phyloP scores from a whole-genome alignment of 2,113 vertebrate species.

The crab-eating macaque (Macaca fascicularis) region T2T-MFA8v1.1 NC_088377.1:89485501-89486000 shows the following conservation, averaged over 20 bases:
- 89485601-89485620: neutral
- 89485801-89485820: too few relatives aligned
- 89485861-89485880: neutral
- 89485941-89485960: neutral
- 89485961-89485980: neutral
- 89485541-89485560: neutral
- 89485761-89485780: neutral
- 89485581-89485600: neutral
- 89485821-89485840: neutral
- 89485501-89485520: conserved; percentile 40
- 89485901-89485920: neutral
- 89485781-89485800: neutral
- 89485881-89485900: neutral
- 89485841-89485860: neutral
- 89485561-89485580: conserved; percentile 23
- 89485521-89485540: conserved; percentile 9
- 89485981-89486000: neutral
- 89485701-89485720: neutral
- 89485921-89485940: neutral
- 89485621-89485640: neutral
- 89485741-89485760: neutral
- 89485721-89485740: fast-evolving
- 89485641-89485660: neutral
- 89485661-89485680: neutral
- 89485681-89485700: neutral